Conservation (phyloP, 2,113 vertebrate genomes). For the Perca flavescens region DNA sequence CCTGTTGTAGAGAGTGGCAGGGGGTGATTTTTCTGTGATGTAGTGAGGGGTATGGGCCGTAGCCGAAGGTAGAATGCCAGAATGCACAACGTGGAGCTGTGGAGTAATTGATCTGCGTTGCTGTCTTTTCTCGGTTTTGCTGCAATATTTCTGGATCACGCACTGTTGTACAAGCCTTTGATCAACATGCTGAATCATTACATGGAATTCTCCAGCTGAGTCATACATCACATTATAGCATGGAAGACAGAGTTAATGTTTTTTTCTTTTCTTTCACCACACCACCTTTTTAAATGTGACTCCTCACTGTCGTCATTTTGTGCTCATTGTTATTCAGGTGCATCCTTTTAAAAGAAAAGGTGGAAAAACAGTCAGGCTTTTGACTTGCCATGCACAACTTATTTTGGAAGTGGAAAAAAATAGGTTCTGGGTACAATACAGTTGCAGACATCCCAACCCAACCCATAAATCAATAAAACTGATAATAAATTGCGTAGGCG, state of each 20-base stretch:
- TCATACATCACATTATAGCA: conserved; percentile 73
- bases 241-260: conserved; percentile 30
- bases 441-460: conserved; percentile 53
- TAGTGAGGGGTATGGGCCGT: conserved; percentile 26
- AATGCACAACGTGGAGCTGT: conserved; percentile 61
- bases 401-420: conserved; percentile 61
- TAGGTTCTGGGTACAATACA: conserved; percentile 61
- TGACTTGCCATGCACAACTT: conserved; percentile 64
- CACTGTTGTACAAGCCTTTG: conserved; percentile 61
- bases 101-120: conserved; percentile 71
- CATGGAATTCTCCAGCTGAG: conserved; percentile 67
- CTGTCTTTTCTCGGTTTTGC: conserved; percentile 67
- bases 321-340: conserved; percentile 71
- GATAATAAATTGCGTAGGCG: conserved; percentile 68
- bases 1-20: conserved; percentile 12
- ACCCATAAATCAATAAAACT: conserved; percentile 72
- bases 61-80: conserved; percentile 43
- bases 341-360: conserved; percentile 60
- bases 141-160: conserved; percentile 72
- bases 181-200: conserved; percentile 80
- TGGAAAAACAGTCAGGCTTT: conserved; percentile 52
- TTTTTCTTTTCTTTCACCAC: conserved; percentile 30
- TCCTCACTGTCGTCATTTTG: conserved; percentile 36
- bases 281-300: conserved; percentile 53
- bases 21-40: conserved; percentile 47